A percentile compares a stretch with the other conserved stretches of the same genome.
These are phyloP conservation scores for Alentia gelatinosa DNA, from an alignment of 2,888 invertebrate species.

Conservation along the genomic window DNA sequence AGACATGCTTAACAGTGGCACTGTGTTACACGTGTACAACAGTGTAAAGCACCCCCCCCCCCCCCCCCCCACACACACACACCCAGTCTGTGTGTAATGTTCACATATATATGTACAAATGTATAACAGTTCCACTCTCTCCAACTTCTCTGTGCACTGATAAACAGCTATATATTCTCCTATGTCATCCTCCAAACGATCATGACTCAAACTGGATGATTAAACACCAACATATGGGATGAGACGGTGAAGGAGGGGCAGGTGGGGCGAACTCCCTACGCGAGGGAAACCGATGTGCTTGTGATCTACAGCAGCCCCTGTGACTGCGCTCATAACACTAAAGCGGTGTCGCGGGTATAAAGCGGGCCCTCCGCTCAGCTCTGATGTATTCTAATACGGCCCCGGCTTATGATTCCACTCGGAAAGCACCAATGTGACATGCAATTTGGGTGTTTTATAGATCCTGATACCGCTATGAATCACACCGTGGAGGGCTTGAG, in stretches of 20 bases:
- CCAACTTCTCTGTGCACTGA: no score
- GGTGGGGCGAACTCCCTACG: neutral
- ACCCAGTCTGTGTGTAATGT: no score
- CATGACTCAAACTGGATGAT: neutral
- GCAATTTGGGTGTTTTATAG: constrained; percentile 22
- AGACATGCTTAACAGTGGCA: no score
- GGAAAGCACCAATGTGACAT: constrained; percentile 17
- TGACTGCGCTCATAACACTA: neutral
- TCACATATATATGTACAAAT: no score
- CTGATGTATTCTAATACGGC: constrained; percentile 9
- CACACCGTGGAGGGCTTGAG: neutral
- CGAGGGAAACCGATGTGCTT: neutral
- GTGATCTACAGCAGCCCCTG: neutral
- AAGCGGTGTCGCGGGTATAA: neutral
- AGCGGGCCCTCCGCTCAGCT: neutral
- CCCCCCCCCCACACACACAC: no score
- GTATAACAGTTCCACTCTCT: no score
- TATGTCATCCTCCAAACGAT: neutral
- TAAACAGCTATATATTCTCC: constrained; percentile 15
- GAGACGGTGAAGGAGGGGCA: no score
- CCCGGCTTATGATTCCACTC: constrained; percentile 17
- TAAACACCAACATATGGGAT: neutral
- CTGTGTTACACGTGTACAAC: neutral
- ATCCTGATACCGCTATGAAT: neutral
- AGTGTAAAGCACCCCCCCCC: neutral